Percentiles rank a stretch among this genome's conserved stretches.
These are phyloP conservation scores for Microdon myrmicae DNA, from an alignment of 2,888 invertebrate species.

Conservation along the genomic window DNA sequence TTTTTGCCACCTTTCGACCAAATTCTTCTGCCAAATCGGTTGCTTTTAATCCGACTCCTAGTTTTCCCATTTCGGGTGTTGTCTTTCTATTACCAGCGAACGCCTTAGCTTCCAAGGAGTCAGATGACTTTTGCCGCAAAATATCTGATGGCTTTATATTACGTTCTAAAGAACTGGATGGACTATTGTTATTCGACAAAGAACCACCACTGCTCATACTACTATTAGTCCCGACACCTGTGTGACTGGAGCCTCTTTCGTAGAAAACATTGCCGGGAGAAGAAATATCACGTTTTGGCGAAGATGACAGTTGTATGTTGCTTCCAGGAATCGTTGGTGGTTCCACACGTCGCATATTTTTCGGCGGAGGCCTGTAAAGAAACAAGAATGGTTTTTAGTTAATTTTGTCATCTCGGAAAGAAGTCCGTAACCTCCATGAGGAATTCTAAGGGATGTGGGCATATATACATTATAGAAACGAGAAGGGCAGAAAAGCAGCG, in stretches of 20 bases:
- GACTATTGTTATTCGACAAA: constrained; percentile 60
- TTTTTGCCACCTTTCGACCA: constrained; percentile 65
- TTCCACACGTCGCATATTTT: constrained; percentile 73
- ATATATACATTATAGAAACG: too few relatives aligned
- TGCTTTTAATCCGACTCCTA: constrained; percentile 56
- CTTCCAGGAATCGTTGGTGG: constrained; percentile 67
- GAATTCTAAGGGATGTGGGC: too few relatives aligned
- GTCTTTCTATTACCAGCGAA: constrained; percentile 64
- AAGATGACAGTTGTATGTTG: constrained; percentile 59
- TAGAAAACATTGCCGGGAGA: constrained; percentile 60
- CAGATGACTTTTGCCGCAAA: constrained; percentile 66
- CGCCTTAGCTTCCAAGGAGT: constrained; percentile 64
- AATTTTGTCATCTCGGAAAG: too few relatives aligned
- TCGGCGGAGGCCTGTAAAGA: constrained; percentile 74
- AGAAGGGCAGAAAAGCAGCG: too few relatives aligned
- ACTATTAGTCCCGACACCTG: constrained; percentile 19
- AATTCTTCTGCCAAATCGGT: constrained; percentile 65
- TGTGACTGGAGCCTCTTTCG: constrained; percentile 26
- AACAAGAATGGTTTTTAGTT: too few relatives aligned
- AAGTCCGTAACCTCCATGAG: too few relatives aligned
- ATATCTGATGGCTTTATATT: constrained; percentile 67
- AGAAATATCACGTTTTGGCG: constrained; percentile 63
- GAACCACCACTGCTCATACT: constrained; percentile 55
- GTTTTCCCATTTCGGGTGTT: constrained; percentile 63
- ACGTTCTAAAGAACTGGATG: constrained; percentile 65